A percentile compares a stretch with the other conserved stretches of the same genome.
These are phyloP conservation scores for Caenorhabditis zanzibari DNA, from an alignment of 2,888 invertebrate genomes.

Conservation along the genomic window DNA sequence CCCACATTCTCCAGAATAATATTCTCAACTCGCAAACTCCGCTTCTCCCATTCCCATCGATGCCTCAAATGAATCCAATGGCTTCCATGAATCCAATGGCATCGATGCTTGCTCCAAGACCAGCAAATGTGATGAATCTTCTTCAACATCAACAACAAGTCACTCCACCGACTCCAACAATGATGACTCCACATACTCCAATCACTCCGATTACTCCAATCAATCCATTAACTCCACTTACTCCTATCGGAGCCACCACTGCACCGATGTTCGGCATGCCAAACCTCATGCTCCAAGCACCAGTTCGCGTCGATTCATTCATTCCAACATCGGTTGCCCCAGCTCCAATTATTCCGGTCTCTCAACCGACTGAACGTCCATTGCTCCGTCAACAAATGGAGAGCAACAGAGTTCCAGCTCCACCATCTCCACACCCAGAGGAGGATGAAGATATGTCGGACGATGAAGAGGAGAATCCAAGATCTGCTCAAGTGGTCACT, in stretches of 20 bases:
- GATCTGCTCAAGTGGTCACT: neutral
- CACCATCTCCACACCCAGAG: neutral
- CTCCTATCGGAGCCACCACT: constrained; percentile 6
- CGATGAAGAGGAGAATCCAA: constrained; percentile 26
- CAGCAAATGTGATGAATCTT: constrained; percentile 37
- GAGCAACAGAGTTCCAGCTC: neutral
- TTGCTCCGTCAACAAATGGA: constrained; percentile 3
- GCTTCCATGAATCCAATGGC: no score
- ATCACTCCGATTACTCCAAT: constrained; percentile 32
- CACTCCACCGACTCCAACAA: constrained; percentile 36
- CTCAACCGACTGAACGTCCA: neutral
- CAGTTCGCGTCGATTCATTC: constrained; percentile 2
- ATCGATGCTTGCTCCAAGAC: constrained; percentile 1
- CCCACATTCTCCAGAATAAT: constrained; percentile 35
- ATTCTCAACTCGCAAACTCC: constrained; percentile 2
- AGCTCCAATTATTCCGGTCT: neutral
- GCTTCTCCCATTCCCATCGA: constrained; percentile 7
- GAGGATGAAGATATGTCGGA: constrained; percentile 11
- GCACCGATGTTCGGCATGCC: constrained; percentile 21
- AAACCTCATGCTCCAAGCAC: neutral
- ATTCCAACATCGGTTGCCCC: neutral
- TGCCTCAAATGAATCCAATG: neutral
- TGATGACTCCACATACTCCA: constrained; percentile 47
- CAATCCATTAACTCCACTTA: neutral
- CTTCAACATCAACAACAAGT: constrained; percentile 27